A percentile compares a stretch with the other conserved stretches of the same genome.
phyloP scores from a whole-genome alignment of 2,797 vertebrate species.

The Gymnothorax reevesii region DNA sequence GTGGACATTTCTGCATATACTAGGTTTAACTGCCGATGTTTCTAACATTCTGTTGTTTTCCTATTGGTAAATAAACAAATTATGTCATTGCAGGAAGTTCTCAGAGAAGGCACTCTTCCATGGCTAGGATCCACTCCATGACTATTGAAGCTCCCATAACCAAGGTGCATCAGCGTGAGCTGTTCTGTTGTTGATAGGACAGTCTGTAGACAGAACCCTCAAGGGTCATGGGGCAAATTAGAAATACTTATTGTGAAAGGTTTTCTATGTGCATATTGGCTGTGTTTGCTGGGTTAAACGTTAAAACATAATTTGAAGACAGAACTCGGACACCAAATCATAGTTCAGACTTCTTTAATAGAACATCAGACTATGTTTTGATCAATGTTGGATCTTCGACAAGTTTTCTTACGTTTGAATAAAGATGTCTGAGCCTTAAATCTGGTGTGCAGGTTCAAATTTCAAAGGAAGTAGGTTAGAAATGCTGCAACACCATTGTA shows the following conservation, averaged over 20 bases:
- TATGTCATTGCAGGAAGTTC: constrained; percentile 77
- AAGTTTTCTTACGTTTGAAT: no score
- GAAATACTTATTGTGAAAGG: not conserved
- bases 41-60: not conserved
- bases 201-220: not conserved
- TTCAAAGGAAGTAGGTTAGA: not conserved
- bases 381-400: no score
- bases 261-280: no score
- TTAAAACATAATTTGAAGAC: no score
- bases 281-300: no score
- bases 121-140: constrained; percentile 98
- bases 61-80: not conserved
- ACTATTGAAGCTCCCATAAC: constrained; percentile 98
- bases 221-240: not conserved
- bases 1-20: not conserved
- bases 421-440: no score
- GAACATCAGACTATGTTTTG: no score
- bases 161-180: constrained; percentile 77
- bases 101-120: constrained; percentile 92
- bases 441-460: no score
- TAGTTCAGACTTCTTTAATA: no score
- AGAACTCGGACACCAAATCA: no score
- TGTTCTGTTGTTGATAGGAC: not conserved
- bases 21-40: not conserved
- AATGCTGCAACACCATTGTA: not conserved